Evolutionary conservation across 2,113 vertebrate species (phyloP), one percentile per base, ranked within the genome.

Genomic region (Pungitius pungitius): DNA sequence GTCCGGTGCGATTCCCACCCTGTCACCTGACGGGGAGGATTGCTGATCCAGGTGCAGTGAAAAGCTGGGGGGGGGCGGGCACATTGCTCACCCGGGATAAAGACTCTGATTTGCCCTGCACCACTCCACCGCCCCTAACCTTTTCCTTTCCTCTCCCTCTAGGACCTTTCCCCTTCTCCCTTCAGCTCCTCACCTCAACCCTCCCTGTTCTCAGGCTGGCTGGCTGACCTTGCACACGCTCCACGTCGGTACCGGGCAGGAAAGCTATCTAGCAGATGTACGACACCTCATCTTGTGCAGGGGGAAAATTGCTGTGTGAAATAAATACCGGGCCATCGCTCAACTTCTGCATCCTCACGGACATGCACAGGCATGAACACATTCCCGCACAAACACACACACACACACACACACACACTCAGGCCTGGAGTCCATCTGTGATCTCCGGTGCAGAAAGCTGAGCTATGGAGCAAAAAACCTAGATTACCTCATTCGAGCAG

Each of bases 231-330:
- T 88, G 88, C 59, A 30, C 67, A 18, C 54, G 60, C 70, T 76
- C 80, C 17, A 0, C 65, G 70, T 82, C 67, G 37, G 56, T 55
- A 62, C 78, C 15, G 73, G 83, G 81, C 82, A 82, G 82, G 82
- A 85, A 91, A 93, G 81, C 83, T 85, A 91, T 91, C 85, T 78
- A 90, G 81, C 90, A 91, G 90, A 91, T 88, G 90, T 88, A 89
- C 80, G 77, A 88, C 90, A 91, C 90, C 87, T 91, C 91, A 90
- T 91, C 85, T 90, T 78, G 69, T 83, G 82, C 68, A 4, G 72
- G 71, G 78, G 79, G 22, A 66, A 86, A 78, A 88, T 86, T 90
- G 89, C 85, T 85, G 80, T 72, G 78, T 81, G 84, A 85, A 93
- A 90, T 89, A 90, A 89, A 91, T 88, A 84, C 77, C 67, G 81